phyloP scores from a whole-genome alignment of 2,888 invertebrate species.

The Microplitis manilae region DNA sequence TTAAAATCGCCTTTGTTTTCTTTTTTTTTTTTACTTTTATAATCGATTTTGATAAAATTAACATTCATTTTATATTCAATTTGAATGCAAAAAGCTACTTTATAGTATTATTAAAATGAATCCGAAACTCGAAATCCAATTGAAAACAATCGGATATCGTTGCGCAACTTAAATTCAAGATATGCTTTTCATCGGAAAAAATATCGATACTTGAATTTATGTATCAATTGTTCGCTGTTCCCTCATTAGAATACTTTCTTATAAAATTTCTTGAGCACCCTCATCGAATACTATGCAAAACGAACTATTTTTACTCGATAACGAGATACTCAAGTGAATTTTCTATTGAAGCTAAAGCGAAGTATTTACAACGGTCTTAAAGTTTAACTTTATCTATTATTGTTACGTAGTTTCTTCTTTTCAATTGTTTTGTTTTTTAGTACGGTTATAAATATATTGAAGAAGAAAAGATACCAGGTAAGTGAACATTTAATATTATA shows the following conservation, averaged over 20 bases:
- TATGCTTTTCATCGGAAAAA: constrained; percentile 21
- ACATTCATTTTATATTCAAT: too few species aligned
- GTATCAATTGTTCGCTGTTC: constrained; percentile 21
- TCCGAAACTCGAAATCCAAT: background rate
- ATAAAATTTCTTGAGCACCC: constrained; percentile 9
- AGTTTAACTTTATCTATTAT: background rate
- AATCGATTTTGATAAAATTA: too few species aligned
- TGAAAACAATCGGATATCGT: constrained; percentile 32
- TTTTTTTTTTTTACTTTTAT: too few species aligned
- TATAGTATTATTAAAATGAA: constrained; percentile 1
- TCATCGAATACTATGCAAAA: constrained; percentile 5
- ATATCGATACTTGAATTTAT: constrained; percentile 37
- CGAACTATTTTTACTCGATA: constrained; percentile 19
- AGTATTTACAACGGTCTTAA: background rate
- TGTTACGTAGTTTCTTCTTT: background rate
- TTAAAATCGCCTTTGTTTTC: too few species aligned
- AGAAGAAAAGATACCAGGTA: too few species aligned
- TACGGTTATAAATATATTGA: background rate
- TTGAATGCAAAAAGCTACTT: background rate
- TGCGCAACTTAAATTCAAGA: constrained; percentile 8
- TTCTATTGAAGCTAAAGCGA: background rate
- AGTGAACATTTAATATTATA: too few species aligned
- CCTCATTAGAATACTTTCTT: constrained; percentile 28
- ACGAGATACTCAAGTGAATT: constrained; percentile 26
- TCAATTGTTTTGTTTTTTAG: background rate